Evolutionary conservation across 2,797 vertebrate genomes (phyloP).

Genomic region (Babyrousa celebensis): DNA sequence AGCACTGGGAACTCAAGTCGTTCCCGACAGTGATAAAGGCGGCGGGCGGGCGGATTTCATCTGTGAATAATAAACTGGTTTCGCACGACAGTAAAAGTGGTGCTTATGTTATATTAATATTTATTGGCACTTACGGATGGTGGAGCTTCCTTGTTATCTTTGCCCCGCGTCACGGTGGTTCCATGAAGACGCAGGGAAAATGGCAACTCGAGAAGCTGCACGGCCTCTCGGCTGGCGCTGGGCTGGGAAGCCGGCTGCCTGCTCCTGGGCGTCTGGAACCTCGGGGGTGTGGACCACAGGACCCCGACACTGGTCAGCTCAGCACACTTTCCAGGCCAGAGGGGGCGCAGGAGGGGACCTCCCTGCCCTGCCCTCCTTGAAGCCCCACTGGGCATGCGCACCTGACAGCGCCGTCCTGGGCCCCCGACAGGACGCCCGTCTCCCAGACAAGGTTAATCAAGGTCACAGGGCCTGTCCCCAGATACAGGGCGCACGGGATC

Average conservation of each 20-base stretch:
- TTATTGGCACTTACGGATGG: conserved; percentile 77
- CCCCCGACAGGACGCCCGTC: no score
- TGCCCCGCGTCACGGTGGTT: conserved; percentile 64
- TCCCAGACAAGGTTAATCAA: not conserved
- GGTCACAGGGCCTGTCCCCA: not conserved
- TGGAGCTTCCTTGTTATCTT: conserved; percentile 70
- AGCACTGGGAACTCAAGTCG: not conserved
- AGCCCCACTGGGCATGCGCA: not conserved
- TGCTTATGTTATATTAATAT: conserved; percentile 82
- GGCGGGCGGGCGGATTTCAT: conserved; percentile 78
- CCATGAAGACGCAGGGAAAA: conserved; percentile 30
- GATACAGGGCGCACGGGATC: not conserved
- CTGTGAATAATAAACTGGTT: conserved; percentile 81
- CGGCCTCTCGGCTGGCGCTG: accelerated
- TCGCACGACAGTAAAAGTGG: conserved; percentile 69
- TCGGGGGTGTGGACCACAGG: accelerated
- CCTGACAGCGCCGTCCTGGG: accelerated
- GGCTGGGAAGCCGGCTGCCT: accelerated
- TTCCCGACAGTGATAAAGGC: conserved; percentile 77
- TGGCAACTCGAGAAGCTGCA: no score
- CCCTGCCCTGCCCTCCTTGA: not conserved
- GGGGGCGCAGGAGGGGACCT: not conserved
- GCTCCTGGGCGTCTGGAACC: not conserved
- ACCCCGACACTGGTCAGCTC: not conserved
- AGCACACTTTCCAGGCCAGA: accelerated